These are phyloP conservation scores for Globodera ellingtonae DNA, from an alignment of 1,140 invertebrate genomes.

Conservation along the genomic window DNA sequence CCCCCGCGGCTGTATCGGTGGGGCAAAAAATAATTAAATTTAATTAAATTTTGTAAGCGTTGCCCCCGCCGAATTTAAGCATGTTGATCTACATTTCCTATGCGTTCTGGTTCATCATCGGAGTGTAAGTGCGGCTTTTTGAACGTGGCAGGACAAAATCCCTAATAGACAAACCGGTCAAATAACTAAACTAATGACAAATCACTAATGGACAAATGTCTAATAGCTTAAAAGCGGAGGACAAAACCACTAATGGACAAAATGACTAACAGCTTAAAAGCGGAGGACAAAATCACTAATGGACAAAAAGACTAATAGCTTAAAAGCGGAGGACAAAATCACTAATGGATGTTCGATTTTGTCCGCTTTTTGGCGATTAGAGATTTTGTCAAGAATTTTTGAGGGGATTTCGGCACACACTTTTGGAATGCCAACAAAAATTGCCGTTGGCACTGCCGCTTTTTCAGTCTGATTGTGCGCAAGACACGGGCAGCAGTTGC, in stretches of 20 bases:
- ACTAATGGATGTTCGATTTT: not conserved
- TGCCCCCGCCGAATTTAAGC: not conserved
- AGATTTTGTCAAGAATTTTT: no score
- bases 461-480: slow-evolving; percentile 47
- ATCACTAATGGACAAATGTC: not conserved
- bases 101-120: slow-evolving; percentile 26
- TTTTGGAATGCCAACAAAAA: no score
- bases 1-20: slow-evolving; percentile 9
- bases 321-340: no score
- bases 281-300: not conserved
- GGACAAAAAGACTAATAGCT: not conserved
- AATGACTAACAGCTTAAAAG: not conserved
- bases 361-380: no score
- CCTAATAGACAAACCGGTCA: not conserved
- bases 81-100: slow-evolving; percentile 16
- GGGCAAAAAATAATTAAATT: not conserved
- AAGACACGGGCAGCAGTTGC: slow-evolving; percentile 57
- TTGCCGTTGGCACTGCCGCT: not conserved
- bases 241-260: not conserved
- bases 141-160: not conserved
- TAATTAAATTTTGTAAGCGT: not conserved
- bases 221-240: no score
- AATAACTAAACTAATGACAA: not conserved
- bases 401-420: no score
- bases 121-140: slow-evolving; percentile 1